These are phyloP conservation scores for Synchiropus splendidus DNA, from an alignment of 2,113 vertebrate species.

Conservation along the genomic window DNA sequence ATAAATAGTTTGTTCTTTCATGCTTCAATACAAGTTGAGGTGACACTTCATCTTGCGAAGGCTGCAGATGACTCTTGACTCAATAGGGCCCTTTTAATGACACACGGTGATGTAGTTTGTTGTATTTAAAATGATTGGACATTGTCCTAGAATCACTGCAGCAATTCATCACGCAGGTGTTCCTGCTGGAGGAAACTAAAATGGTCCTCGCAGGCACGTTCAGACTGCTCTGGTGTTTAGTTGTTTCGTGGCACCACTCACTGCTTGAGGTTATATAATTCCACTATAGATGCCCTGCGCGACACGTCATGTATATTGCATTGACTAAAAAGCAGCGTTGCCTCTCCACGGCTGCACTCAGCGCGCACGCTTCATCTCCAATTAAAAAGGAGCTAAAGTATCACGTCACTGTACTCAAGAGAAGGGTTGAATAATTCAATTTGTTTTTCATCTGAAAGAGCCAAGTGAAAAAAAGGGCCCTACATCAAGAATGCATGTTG, in stretches of 20 bases:
- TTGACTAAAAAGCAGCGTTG: constrained; percentile 39
- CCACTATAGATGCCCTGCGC: constrained; percentile 32
- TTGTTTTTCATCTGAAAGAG: constrained; percentile 42
- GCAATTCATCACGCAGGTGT: no score
- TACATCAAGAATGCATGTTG: constrained; percentile 11
- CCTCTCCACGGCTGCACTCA: constrained; percentile 38
- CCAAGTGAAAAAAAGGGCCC: neutral
- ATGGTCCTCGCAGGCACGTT: no score
- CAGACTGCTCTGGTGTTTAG: no score
- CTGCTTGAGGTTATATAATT: constrained; percentile 43
- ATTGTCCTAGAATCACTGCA: no score
- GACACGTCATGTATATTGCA: constrained; percentile 60
- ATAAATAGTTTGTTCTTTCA: no score
- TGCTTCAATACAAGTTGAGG: no score
- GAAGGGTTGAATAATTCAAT: constrained; percentile 51
- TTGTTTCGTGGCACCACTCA: constrained; percentile 12
- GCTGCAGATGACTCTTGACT: no score
- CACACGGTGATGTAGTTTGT: no score
- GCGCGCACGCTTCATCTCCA: constrained; percentile 46
- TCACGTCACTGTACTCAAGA: constrained; percentile 37
- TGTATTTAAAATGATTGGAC: no score
- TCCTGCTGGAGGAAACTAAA: no score
- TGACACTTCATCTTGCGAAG: no score
- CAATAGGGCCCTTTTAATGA: no score
- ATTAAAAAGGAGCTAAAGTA: constrained; percentile 53